Evolutionary conservation across 2,113 vertebrate species (phyloP), one percentile per base, ranked within the genome.

Genomic region (Pseudorhombus dupliciocellatus): DNA sequence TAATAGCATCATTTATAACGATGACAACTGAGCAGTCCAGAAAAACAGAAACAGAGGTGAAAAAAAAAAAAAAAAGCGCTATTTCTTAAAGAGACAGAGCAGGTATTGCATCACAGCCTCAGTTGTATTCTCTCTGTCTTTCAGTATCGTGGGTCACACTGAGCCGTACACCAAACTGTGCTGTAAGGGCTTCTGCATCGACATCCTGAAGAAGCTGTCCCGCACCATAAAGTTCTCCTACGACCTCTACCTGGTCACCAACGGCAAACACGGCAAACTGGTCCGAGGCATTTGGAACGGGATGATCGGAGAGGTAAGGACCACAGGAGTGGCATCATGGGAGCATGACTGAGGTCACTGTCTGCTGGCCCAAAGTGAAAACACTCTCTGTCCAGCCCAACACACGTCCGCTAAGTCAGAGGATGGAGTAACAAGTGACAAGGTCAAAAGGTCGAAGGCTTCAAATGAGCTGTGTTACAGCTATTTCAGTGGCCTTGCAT

Each of bases 121-220:
- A 55, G 5, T 59, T 53, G 1, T 24, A 15, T 9, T 22, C 8
- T 54, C n/a, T 67, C 12, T 66, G 15, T 42, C 1, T 73, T 66
- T 9, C 64, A 94, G 93, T 6, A 93, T 93, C 1, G 85, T 94
- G 25, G 93, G 93, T 59, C 91, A 93, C 84, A 93, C 92, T 0
- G 95, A 97, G 73, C 95, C 97, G 4, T 99, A 99, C 90, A 96
- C 95, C 30, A 99, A 99, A 77, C 93, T 99, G 48, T 99, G 98
- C 90, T 99, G 98, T 81, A 98, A 99, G 85, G 98, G 98, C 15
- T 99, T 99, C 92, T 99, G 97, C 91, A 99, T 99, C 0, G 98
- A 99, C 91, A 99, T 98, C 88, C 93, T 99, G 72, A 99, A 98
- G 93, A 99, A 98, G 88, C 80, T 99, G 73, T 96, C 98, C 58